Evolutionary conservation across 2,113 vertebrate species (phyloP).

Genomic region (Gasterosteus nipponicus): DNA sequence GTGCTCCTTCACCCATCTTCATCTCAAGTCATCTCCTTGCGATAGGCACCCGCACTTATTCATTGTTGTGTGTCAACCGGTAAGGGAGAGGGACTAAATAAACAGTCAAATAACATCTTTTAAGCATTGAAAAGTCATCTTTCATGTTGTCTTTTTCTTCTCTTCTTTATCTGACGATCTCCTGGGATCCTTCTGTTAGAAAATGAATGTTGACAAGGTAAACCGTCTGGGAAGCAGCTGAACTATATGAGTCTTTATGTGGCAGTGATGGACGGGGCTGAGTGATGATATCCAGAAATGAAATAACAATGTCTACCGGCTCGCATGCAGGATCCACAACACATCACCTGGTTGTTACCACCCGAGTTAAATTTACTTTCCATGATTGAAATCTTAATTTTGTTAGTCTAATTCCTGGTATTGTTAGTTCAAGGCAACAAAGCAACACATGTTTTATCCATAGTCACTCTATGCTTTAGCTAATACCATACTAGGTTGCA

Average conservation of each 20-base stretch:
- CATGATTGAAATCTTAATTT: neutral
- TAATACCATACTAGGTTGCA: slow-evolving; percentile 81
- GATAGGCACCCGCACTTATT: slow-evolving; percentile 68
- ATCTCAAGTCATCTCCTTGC: slow-evolving; percentile 72
- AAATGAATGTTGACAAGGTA: slow-evolving; percentile 73
- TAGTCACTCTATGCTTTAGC: slow-evolving; percentile 49
- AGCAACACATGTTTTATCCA: slow-evolving; percentile 8
- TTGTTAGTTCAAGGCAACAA: neutral
- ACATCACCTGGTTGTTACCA: slow-evolving; percentile 32
- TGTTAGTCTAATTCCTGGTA: neutral
- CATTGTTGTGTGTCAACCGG: slow-evolving; percentile 67
- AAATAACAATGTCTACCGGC: slow-evolving; percentile 51
- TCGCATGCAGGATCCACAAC: slow-evolving; percentile 23
- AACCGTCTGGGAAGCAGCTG: slow-evolving; percentile 53
- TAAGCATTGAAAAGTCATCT: slow-evolving; percentile 61
- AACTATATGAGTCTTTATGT: slow-evolving; percentile 68
- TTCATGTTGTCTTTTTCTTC: slow-evolving; percentile 67
- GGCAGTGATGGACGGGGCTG: slow-evolving; percentile 60
- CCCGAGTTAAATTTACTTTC: neutral
- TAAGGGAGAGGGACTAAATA: slow-evolving; percentile 71
- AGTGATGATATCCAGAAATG: slow-evolving; percentile 53
- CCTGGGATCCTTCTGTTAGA: slow-evolving; percentile 61
- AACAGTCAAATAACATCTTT: slow-evolving; percentile 62
- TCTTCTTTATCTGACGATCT: slow-evolving; percentile 67
- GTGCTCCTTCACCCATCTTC: slow-evolving; percentile 70